Conservation (phyloP, 2,113 vertebrate genomes). For the Dermatemys mawii region DNA sequence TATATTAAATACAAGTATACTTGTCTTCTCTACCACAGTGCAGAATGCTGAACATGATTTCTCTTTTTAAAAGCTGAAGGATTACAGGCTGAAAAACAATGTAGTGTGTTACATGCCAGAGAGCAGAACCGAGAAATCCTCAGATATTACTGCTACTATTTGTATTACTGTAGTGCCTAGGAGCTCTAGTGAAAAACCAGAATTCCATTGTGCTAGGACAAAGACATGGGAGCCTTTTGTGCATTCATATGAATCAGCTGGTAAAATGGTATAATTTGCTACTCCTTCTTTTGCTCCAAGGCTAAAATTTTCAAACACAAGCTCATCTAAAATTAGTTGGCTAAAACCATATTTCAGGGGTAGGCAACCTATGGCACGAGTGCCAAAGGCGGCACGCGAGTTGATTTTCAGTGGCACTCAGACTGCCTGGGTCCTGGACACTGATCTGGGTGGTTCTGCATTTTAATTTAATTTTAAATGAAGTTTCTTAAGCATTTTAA, state of each 20-base stretch:
- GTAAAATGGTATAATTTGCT: background rate
- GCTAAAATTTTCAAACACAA: constrained; percentile 9
- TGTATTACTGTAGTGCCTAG: background rate
- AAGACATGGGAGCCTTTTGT: background rate
- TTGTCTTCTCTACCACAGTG: background rate
- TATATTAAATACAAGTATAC: background rate
- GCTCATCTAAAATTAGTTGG: background rate
- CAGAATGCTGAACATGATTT: background rate
- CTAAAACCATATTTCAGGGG: background rate
- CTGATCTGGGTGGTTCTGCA: no score
- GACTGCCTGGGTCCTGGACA: no score
- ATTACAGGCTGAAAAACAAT: background rate
- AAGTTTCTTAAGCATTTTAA: no score
- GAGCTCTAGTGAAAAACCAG: background rate
- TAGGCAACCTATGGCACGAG: no score
- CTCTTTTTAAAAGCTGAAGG: background rate
- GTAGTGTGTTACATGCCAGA: background rate
- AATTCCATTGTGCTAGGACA: background rate
- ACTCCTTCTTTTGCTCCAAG: background rate
- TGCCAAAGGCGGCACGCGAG: no score
- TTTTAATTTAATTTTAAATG: no score
- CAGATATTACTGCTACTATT: background rate
- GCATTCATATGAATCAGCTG: background rate
- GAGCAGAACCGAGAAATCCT: constrained; percentile 18
- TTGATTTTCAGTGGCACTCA: no score